Percentiles rank a stretch among this genome's conserved stretches.
These are phyloP conservation scores for Amphiprion clarkii DNA, from an alignment of 2,797 vertebrate genomes.

Conservation along the genomic window DNA sequence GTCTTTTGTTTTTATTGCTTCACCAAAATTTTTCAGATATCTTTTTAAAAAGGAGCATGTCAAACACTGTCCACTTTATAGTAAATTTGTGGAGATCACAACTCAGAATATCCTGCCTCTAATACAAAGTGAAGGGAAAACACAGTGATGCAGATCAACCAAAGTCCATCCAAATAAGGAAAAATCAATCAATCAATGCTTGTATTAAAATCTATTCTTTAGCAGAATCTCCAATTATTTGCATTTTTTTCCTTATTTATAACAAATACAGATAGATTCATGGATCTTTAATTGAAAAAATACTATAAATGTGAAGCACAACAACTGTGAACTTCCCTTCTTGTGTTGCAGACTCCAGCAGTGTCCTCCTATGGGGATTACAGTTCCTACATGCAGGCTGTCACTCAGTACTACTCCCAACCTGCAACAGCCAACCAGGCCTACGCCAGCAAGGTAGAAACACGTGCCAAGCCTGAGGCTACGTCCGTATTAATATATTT, in stretches of 20 bases:
- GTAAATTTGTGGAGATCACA: not conserved
- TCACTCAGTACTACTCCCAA: constrained; percentile 87
- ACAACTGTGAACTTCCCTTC: not conserved
- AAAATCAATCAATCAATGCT: too few relatives aligned
- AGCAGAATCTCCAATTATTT: not conserved
- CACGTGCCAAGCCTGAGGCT: too few relatives aligned
- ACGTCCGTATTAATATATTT: too few relatives aligned
- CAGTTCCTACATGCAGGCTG: constrained; percentile 86
- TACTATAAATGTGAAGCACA: not conserved
- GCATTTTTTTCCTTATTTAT: not conserved
- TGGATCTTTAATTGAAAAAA: not conserved
- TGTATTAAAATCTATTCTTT: too few relatives aligned
- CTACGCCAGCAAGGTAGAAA: constrained; percentile 83
- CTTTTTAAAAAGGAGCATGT: too few relatives aligned
- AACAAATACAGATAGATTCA: not conserved
- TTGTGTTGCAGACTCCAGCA: constrained; percentile 76
- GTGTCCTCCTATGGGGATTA: constrained; percentile 83
- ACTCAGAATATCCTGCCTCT: not conserved
- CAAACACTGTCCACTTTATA: too few relatives aligned
- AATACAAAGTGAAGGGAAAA: not conserved
- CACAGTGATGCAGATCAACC: not conserved
- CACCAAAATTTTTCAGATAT: too few relatives aligned
- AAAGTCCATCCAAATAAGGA: not conserved
- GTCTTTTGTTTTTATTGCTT: too few relatives aligned
- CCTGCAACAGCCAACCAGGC: constrained; percentile 81